Base-by-base conservation (phyloP, 2,113 vertebrate genomes). In the Psilopogon haemacephalus region DNA sequence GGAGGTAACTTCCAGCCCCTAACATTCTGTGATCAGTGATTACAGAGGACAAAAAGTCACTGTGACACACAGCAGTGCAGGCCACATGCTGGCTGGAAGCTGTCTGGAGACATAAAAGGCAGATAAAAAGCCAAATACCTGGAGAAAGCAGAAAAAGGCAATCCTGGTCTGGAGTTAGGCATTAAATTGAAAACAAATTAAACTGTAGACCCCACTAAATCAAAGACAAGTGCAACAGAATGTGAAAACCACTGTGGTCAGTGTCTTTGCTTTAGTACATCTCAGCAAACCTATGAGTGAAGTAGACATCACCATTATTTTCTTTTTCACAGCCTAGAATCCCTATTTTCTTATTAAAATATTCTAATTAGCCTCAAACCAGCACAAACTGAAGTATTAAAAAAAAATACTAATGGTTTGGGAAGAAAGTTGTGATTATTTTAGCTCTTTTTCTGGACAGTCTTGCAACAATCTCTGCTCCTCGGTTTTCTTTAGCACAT, bases 401-500 rank as follows among this genome's bases (percentile, higher is more conserved):
- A 71, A 78, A 78, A 40, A 15, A 44, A 1, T 17, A 40, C 30
- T n/a, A 64, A 52, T 38, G 3, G 14, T 86, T 30, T 70, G 75
- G 15, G 56, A 48, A 52, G 32, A 73, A 38, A 72, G 9, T n/a
- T 92, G 42, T 48, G 78, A 12, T 94, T 84, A 81, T 65, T 88
- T 38, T 8, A 8, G 23, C 38, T 93, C 30, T 73, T n/a, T 37
- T 75, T 16, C 50, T 96, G 86, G 89, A 38, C 21, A 88, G 73
- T 19, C 50, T 24, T 78, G 60, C 44, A 75, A 28, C 26, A 17
- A 11, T 75, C 54, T 81, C 15, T 92, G 37, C 78, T 92, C 33
- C 63, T 48, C 42, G 69, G 50, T 88, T 95, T 86, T 92, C 75
- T 93, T 84, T 90, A 83, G 72, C n/a, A 37, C 84, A 65, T 92